Base-by-base conservation (phyloP, 2,113 vertebrate species). In the Rhea americana region DNA sequence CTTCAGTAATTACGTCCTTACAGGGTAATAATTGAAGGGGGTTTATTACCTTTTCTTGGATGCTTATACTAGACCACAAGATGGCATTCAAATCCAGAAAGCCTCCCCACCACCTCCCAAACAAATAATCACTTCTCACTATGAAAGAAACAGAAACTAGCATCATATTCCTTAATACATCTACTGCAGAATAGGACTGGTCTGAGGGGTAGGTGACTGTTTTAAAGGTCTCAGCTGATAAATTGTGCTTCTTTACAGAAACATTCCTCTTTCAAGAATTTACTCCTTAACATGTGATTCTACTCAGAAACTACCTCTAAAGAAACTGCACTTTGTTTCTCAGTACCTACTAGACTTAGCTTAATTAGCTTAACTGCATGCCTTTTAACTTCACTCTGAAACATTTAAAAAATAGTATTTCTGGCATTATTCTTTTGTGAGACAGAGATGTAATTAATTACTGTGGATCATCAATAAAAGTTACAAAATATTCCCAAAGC, bases 61-160 rank as follows among this genome's bases (percentile, higher is more conserved):
- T 24, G 73, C 43, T 56, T 4, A 14, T 28, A 43, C 45, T 0
- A 6, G 66, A 85, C 96, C 96, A 96, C 95, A 73, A 94, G 96
- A 58, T 95, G 96, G 95, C 95, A 92, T 90, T 95, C 85, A 91
- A 90, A 82, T 58, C 80, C 72, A 87, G 63, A 88, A 55, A 87
- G 85, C 51, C 25, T 84, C 25, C 32, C 41, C 30, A 35, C 62
- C 13, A 30, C 15, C 35, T 11, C 61, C 24, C 24, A 53, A 50
- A 50, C 45, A 20, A 21, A 35, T 48, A 73, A 21, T 16, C 17
- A 17, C 32, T 84, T 30, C 13, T 19, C 28, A 32, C 28, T 41
- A 25, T 58, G 41, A 80, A 83, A 82, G 51, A 21, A 63, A 50
- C 37, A 62, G 63, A 89, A 91, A 62, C 8, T 20, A 75, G 65